Evolutionary conservation across 2,888 invertebrate species (phyloP).

Genomic region (Lasioglossum morio): DNA sequence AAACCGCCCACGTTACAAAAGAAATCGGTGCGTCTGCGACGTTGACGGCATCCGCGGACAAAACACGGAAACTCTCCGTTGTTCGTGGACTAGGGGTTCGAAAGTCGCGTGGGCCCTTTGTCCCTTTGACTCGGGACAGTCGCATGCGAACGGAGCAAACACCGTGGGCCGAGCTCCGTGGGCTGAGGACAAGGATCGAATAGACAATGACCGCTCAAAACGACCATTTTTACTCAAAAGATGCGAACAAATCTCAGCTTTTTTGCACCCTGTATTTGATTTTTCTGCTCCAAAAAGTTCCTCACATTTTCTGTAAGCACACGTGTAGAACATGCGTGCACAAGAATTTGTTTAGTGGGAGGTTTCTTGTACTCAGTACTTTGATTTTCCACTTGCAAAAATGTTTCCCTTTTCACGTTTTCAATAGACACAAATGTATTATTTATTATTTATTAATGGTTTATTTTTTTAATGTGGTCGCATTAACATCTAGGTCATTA

Average conservation of each 20-base stretch:
- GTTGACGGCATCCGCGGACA: not conserved
- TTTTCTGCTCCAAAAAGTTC: no score
- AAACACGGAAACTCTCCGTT: not conserved
- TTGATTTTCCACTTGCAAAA: no score
- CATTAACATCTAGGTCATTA: no score
- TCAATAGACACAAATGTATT: no score
- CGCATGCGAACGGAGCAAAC: not conserved
- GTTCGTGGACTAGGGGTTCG: not conserved
- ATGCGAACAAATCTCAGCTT: not conserved
- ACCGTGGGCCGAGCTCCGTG: not conserved
- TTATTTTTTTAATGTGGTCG: no score
- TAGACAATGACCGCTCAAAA: not conserved
- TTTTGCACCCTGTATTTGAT: no score
- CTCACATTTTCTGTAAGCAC: no score
- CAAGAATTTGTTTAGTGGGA: no score
- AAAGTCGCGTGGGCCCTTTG: not conserved
- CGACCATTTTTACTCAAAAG: not conserved
- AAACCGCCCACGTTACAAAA: slow-evolving; percentile 1
- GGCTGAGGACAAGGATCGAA: not conserved
- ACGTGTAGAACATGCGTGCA: no score
- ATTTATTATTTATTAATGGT: no score
- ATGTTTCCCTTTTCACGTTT: no score
- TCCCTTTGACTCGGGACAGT: not conserved
- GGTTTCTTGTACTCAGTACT: no score
- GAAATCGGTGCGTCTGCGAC: not conserved